Evolutionary conservation across 2,797 vertebrate genomes (phyloP), one percentile per base, ranked within the genome.

Genomic region (Erethizon dorsatum): DNA sequence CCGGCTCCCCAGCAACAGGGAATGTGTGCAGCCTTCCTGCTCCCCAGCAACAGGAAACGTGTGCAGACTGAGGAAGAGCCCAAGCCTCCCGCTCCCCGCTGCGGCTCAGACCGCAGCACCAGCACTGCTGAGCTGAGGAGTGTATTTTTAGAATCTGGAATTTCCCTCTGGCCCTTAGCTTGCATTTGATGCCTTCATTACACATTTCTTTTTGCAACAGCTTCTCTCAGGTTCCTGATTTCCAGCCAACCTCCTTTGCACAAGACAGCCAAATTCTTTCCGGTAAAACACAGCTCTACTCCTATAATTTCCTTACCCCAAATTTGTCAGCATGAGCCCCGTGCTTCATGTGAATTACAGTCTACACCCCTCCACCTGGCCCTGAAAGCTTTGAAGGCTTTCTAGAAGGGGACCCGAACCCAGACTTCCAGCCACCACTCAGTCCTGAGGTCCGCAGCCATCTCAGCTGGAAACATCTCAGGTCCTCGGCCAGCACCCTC

Each of bases 91-190:
- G 73, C 56, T 2, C 37, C 12, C 67, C 26, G 31, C 47, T n/a
- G 85, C 18, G 56, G 84, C 69, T 82, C 28, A n/a, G 77, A 88
- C 92, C 10, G 15, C 71, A 77, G 17, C 96, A 97, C 96, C 96
- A 96, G 96, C 88, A 26, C 63, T 28, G 69, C 31, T 5, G 61
- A 92, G 82, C 82, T 2, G 67, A 77, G 54, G 45, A 37, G 17
- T 14, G 73, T 96, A 96, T 96, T 96, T 97, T 98, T 96, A 97
- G 96, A 54, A 57, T 52, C 61, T 57, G 95, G 97, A 97, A 94
- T 95, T 84, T 95, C 91, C 92, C 54, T 45, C 45, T 75, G 63
- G 92, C 57, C 88, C 94, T 91, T 83, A 45, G 90, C 92, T 97
- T 83, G 79, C 86, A 33, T 97, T 63, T 87, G 91, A 91, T 87